Evolutionary conservation across 1,140 invertebrate genomes (phyloP).

Genomic region (Maniola jurtina): DNA sequence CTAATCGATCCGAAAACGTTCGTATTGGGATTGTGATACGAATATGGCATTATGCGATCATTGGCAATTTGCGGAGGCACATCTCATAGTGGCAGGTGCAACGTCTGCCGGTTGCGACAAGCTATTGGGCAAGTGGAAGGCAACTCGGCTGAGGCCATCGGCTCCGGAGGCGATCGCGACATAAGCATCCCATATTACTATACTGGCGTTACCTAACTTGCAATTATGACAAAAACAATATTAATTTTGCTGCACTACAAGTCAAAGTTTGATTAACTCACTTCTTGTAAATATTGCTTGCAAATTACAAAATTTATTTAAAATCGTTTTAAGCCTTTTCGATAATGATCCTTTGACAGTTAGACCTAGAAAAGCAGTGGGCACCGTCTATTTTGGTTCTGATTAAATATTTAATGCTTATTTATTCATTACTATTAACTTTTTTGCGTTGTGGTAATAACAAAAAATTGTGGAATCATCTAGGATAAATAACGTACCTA

Average conservation of each 20-base stretch:
- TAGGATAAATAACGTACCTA: too few relatives aligned
- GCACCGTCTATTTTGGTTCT: neutral
- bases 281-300: conserved; percentile 21
- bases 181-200: conserved; percentile 68
- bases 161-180: conserved; percentile 62
- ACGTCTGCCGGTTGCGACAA: conserved; percentile 71
- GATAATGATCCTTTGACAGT: neutral
- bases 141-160: conserved; percentile 64
- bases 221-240: conserved; percentile 65
- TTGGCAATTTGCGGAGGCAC: conserved; percentile 61
- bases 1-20: neutral
- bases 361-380: neutral
- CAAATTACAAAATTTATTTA: conserved; percentile 22
- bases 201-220: conserved; percentile 59
- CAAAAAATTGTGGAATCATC: too few relatives aligned
- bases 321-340: conserved; percentile 1
- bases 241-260: conserved; percentile 50
- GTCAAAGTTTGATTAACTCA: conserved; percentile 35
- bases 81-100: conserved; percentile 62
- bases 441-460: too few relatives aligned
- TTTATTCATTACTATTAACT: too few relatives aligned
- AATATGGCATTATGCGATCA: conserved; percentile 46
- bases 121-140: conserved; percentile 68
- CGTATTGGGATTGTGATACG: conserved; percentile 38
- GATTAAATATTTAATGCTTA: too few relatives aligned